Evolutionary conservation across 2,113 vertebrate species (phyloP).

Genomic region (Maccullochella peelii): DNA sequence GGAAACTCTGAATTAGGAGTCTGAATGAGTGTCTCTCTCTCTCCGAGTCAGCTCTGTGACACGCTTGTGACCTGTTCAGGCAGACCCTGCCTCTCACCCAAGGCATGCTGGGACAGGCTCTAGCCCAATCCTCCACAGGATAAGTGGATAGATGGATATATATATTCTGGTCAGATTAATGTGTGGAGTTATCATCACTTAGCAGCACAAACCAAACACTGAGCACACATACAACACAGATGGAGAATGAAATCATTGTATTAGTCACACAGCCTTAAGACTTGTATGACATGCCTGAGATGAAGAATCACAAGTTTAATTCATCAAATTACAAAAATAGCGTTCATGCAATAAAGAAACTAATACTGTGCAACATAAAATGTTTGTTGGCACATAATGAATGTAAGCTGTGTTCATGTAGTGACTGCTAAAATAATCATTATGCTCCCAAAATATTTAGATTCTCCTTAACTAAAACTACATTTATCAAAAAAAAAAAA

Average conservation of each 20-base stretch:
- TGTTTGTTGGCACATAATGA: not conserved
- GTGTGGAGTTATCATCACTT: not conserved
- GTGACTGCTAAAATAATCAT: not conserved
- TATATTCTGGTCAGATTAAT: not conserved
- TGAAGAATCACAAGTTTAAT: slow-evolving; percentile 25
- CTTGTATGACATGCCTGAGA: slow-evolving; percentile 50
- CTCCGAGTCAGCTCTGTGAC: not conserved
- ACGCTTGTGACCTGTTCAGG: not conserved
- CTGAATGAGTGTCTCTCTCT: not conserved
- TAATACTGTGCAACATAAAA: not conserved
- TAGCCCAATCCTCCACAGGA: not conserved
- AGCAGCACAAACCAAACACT: not conserved
- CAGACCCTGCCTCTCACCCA: not conserved
- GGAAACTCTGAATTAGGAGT: not conserved
- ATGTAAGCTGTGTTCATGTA: not conserved
- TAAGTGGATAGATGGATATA: not conserved
- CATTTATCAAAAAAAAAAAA: not conserved
- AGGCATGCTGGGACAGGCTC: not conserved
- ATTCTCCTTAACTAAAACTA: not conserved
- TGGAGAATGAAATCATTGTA: slow-evolving; percentile 12
- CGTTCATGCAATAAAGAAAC: slow-evolving; percentile 19
- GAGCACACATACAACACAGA: not conserved
- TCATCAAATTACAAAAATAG: slow-evolving; percentile 50
- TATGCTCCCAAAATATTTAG: not conserved
- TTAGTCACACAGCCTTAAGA: slow-evolving; percentile 19